Base-by-base conservation (phyloP, 1,140 invertebrate species). In the Caenorhabditis remanei region DNA sequence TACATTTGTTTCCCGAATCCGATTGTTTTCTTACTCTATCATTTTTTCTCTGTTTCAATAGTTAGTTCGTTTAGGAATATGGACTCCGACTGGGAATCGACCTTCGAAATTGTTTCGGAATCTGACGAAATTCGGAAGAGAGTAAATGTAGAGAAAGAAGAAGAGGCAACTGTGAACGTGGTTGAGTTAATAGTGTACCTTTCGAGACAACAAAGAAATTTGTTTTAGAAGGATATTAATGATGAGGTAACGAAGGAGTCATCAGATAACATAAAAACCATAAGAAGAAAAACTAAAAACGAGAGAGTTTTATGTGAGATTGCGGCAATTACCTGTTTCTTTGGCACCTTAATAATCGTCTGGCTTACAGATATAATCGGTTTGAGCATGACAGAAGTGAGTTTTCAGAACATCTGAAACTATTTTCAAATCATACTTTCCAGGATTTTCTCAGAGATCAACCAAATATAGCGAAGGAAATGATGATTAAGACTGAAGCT, bases 81-180 rank as follows among this genome's bases (percentile, higher is more conserved):
- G 71, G 71, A 48, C 19, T 53, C 71, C 1, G 71, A 79, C n/a
- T 79, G 16, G 71, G 71, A 79, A 50, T 79, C 71, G 13, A 11
- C 71, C 0, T 79, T 79, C 24, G 71, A 79, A 50, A 19, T 79
- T n/a, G 46, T 79, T 24, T 24, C 71, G 32, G 32, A 32, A 32
- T 32, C 32, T 32, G 32, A 2, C 0, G 32, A 32, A 32, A 32
- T 32, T 32, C 32, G 32, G 32, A 32, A 32, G 32, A 32, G 32
- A 32, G 2, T 32, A 32, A 32, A 2, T 32, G 32, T 32, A 1
- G n/a, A n/a, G 56, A n/a, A 16, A n/a, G 4, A 21, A 3, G 56
- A n/a, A 8, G n/a, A 58, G 56, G 8, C 0, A 32, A 32, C 32
- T 32, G 32, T 40, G 21, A 40, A 65, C 9, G 6, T 2, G 63